Evolutionary conservation across 2,888 invertebrate genomes (phyloP), one percentile per base, ranked within the genome.

Genomic region (Nebria salina): DNA sequence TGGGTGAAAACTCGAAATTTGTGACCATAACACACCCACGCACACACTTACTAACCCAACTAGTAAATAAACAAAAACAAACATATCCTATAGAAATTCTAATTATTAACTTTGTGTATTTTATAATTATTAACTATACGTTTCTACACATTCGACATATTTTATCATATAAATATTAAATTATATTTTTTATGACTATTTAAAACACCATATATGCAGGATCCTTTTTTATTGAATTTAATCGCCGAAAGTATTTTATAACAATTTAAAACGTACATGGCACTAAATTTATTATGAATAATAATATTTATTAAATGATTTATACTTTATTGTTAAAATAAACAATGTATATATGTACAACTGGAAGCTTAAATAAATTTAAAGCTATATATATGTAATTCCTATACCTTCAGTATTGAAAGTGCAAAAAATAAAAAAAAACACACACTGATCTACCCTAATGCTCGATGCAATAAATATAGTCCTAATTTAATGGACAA

Each of bases 401-500:
- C 5, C 34, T 34, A 0, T 34, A 34, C 34, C 34, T 4, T 34
- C 5, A 34, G 34, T 5, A 34, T 34, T 34, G 5, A 34, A 34
- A 34, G 34, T 34, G 34, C 34, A 34, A 34, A 34, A 4, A 34
- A 34, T 34, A 34, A 34, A 34, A 54, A 54, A 54, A 54, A 1
- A 54, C 6, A 13, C 83, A 85, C 85, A 86, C 85, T 84, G 84
- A 84, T 85, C 84, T 85, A 85, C 84, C 85, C 85, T 86, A 86
- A 86, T 86, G 85, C 84, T 86, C 54, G 8, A 13, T 54, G 54
- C 7, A 54, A 85, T 87, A 87, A 87, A 87, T 87, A 85, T 85
- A 84, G 85, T 85, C 86, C 86, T 87, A 87, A 88, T 87, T 88
- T 87, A 88, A 87, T 86, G 87, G 85, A 86, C 86, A 86, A 85